Evolutionary conservation across 2,113 vertebrate genomes (phyloP).

Genomic region (Cervus canadensis): DNA sequence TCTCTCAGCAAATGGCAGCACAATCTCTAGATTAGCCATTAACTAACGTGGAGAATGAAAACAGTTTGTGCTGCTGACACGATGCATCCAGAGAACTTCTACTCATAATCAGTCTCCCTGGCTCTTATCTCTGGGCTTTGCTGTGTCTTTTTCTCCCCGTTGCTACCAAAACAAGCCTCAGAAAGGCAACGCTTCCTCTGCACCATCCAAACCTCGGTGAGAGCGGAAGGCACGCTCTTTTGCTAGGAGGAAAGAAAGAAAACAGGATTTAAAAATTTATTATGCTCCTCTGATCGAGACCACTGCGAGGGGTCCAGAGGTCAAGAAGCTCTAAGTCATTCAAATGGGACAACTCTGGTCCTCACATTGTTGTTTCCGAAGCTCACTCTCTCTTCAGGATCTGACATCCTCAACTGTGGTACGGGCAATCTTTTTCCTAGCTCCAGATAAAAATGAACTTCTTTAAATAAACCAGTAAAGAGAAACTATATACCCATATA

Average conservation of each 20-base stretch:
- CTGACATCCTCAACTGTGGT: background rate
- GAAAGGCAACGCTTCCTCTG: constrained; percentile 36
- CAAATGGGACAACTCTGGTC: background rate
- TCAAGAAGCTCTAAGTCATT: background rate
- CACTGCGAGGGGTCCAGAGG: background rate
- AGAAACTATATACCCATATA: background rate
- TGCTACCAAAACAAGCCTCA: constrained; percentile 30
- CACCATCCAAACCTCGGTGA: background rate
- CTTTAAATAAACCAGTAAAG: background rate
- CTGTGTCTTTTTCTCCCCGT: background rate
- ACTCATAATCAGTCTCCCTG: background rate
- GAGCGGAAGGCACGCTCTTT: background rate
- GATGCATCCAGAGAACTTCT: constrained; percentile 43
- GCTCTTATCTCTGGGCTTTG: background rate
- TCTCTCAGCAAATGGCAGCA: background rate
- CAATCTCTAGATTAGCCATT: constrained; percentile 63
- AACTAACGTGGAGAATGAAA: constrained; percentile 60
- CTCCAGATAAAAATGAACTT: background rate
- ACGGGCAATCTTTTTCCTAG: background rate
- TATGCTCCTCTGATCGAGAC: background rate
- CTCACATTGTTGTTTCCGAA: background rate
- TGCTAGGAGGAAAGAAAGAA: background rate
- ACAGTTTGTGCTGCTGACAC: constrained; percentile 37
- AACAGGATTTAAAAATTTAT: background rate
- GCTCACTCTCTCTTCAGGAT: background rate